phyloP scores from a whole-genome alignment of 2,888 invertebrate species.

The Sepioteuthis lessoniana region DNA sequence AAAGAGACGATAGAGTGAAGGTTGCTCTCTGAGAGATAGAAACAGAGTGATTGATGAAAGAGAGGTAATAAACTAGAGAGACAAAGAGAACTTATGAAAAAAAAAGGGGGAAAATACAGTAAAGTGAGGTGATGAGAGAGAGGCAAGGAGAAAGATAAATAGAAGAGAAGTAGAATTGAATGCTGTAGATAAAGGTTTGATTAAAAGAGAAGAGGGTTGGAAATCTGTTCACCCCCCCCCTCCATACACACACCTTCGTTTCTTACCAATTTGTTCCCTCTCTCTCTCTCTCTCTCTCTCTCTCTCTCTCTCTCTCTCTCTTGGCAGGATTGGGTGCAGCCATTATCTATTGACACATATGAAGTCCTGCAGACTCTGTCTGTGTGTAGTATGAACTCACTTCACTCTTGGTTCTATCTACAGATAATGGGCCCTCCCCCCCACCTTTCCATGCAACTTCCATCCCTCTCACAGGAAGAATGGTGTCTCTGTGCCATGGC shows the following conservation, averaged over 20 bases:
- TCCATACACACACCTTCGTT: background rate
- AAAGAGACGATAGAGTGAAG: background rate
- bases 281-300: background rate
- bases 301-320: background rate
- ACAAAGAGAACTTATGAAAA: background rate
- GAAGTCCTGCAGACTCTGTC: conserved; percentile 5
- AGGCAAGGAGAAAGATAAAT: background rate
- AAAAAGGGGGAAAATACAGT: background rate
- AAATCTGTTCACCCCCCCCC: background rate
- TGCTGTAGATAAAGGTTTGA: background rate
- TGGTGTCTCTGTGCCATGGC: conserved; percentile 13
- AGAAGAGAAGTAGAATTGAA: background rate
- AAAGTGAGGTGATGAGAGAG: background rate
- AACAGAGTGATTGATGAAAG: background rate
- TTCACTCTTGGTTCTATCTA: background rate
- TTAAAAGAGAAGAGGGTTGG: conserved; percentile 33
- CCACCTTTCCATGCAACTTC: background rate
- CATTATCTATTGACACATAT: conserved; percentile 33
- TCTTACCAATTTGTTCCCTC: background rate
- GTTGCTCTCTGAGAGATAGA: background rate
- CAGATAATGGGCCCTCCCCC: background rate
- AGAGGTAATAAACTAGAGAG: background rate
- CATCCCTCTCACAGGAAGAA: background rate
- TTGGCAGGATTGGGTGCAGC: background rate
- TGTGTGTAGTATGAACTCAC: background rate